Evolutionary conservation across 2,797 vertebrate genomes (phyloP).

Genomic region (Lacerta agilis): DNA sequence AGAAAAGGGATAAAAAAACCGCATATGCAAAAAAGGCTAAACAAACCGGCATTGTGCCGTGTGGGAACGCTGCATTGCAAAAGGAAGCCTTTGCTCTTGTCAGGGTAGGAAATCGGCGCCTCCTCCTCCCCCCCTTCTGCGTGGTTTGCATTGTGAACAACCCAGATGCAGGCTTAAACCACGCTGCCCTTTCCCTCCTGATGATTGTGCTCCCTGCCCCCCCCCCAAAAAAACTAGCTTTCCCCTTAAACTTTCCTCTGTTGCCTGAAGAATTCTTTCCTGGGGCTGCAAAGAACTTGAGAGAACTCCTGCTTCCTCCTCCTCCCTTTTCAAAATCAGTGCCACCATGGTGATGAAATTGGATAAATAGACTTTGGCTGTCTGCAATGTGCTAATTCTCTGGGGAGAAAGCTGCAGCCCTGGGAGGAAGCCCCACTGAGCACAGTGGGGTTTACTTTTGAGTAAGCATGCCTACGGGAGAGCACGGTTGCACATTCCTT

Average conservation of each 20-base stretch:
- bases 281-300: background rate
- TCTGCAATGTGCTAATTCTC: background rate
- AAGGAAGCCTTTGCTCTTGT: constrained; percentile 1
- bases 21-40: constrained; percentile 1
- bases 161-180: background rate
- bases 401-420: background rate
- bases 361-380: no score
- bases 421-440: background rate
- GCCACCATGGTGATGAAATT: no score
- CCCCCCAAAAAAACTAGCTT: background rate
- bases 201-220: no score
- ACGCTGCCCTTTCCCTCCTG: no score
- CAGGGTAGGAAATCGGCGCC: constrained; percentile 39
- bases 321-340: no score
- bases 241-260: constrained; percentile 5
- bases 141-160: constrained; percentile 12
- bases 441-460: background rate
- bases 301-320: background rate
- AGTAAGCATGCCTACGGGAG: background rate
- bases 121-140: background rate
- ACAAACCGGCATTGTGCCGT: constrained; percentile 9
- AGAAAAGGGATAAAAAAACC: background rate
- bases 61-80: constrained; percentile 36
- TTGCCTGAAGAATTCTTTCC: background rate
- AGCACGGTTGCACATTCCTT: background rate